Conservation (phyloP, 2,888 invertebrate genomes). For the Mongoloraphidia duomilia region DNA sequence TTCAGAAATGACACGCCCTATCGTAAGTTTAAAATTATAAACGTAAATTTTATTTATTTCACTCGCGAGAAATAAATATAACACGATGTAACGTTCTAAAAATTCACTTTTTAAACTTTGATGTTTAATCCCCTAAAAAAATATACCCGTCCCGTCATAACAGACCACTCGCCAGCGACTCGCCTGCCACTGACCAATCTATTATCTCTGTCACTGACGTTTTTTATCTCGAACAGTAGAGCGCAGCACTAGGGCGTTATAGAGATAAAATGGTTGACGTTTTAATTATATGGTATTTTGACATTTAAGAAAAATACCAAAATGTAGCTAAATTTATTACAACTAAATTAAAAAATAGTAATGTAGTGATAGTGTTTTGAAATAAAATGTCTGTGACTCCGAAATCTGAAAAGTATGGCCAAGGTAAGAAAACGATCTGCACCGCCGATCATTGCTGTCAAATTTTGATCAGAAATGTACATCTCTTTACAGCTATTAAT, state of each 20-base stretch:
- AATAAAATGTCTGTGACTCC: slow-evolving; percentile 31
- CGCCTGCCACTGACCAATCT: too few species aligned
- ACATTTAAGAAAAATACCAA: not conserved
- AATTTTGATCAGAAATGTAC: too few species aligned
- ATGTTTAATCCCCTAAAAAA: too few species aligned
- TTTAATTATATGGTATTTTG: not conserved
- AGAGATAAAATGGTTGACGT: slow-evolving; percentile 4
- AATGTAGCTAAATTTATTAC: not conserved
- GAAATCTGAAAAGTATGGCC: slow-evolving; percentile 31
- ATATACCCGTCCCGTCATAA: too few species aligned
- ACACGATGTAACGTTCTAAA: too few species aligned
- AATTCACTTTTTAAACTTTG: too few species aligned
- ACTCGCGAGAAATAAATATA: too few species aligned
- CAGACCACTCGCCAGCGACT: too few species aligned
- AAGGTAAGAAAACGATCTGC: slow-evolving; percentile 23
- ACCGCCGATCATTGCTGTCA: not conserved
- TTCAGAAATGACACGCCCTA: too few species aligned
- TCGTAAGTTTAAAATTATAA: too few species aligned
- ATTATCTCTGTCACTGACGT: too few species aligned
- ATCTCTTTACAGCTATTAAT: slow-evolving; percentile 1
- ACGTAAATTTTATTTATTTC: too few species aligned
- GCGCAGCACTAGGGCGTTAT: not conserved
- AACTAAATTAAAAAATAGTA: slow-evolving; percentile 8
- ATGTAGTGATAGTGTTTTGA: slow-evolving; percentile 21
- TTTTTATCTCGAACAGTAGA: not conserved